Evolutionary conservation across 2,888 invertebrate genomes (phyloP).

Genomic region (Heterodera filipjevi): DNA sequence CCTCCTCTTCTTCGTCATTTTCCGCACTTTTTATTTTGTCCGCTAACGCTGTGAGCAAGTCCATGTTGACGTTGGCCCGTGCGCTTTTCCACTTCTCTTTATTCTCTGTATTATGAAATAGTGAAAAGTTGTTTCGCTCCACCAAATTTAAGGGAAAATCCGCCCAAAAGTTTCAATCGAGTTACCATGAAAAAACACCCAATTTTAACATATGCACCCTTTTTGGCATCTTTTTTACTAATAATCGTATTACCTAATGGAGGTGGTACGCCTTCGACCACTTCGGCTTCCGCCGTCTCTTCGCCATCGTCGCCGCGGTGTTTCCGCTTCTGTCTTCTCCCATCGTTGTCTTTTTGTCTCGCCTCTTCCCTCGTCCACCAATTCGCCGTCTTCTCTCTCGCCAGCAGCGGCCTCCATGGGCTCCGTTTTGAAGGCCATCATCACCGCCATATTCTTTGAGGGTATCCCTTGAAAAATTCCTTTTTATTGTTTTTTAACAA

Average conservation of each 20-base stretch:
- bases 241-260: background rate
- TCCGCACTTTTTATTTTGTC: slow-evolving; percentile 21
- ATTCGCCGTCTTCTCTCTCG: slow-evolving; percentile 47
- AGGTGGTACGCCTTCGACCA: slow-evolving; percentile 30
- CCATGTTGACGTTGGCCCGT: slow-evolving; percentile 23
- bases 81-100: slow-evolving; percentile 20
- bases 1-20: slow-evolving; percentile 32
- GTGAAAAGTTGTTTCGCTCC: background rate
- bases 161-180: background rate
- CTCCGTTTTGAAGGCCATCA: background rate
- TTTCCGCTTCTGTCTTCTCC: background rate
- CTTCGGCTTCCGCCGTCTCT: slow-evolving; percentile 26
- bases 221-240: no score
- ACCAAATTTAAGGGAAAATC: background rate
- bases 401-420: slow-evolving; percentile 16
- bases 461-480: background rate
- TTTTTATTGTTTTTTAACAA: slow-evolving; percentile 7
- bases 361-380: slow-evolving; percentile 32
- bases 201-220: no score
- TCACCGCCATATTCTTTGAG: background rate
- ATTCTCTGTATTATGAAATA: slow-evolving; percentile 10
- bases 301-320: background rate
- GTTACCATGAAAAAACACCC: no score
- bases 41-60: slow-evolving; percentile 13
- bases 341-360: slow-evolving; percentile 9